Conservation (phyloP, 1,140 invertebrate genomes). For the Drosophila erecta region DNA sequence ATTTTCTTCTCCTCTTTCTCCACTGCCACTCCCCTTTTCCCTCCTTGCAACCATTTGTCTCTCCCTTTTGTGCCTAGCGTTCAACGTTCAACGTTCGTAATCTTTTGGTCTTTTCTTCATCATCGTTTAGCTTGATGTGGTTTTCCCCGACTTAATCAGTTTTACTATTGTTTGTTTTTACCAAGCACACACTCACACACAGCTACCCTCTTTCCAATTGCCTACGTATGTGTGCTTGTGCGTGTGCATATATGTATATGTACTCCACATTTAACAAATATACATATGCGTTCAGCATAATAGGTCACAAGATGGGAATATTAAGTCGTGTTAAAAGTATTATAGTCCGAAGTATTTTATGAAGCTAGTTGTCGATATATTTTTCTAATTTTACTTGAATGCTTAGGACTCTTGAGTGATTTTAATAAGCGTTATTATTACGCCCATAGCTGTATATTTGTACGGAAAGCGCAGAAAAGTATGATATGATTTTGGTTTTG, state of each 20-base stretch:
- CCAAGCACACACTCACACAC: constrained; percentile 28
- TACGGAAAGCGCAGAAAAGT: neutral
- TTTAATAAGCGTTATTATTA: neutral
- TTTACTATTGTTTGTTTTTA: constrained; percentile 83
- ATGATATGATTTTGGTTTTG: constrained; percentile 23
- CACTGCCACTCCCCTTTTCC: neutral
- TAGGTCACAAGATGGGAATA: neutral
- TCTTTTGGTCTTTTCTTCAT: constrained; percentile 82
- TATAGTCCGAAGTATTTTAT: too few relatives aligned
- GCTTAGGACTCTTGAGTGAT: neutral
- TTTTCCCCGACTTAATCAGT: constrained; percentile 81
- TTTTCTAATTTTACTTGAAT: too few relatives aligned
- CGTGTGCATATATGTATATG: constrained; percentile 4
- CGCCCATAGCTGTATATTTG: neutral
- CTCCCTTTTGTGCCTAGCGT: constrained; percentile 30
- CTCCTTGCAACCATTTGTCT: constrained; percentile 12
- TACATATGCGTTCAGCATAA: constrained; percentile 2
- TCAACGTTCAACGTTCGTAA: constrained; percentile 70
- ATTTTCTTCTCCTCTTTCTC: neutral
- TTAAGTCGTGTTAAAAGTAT: too few relatives aligned
- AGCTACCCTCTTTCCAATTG: constrained; percentile 13
- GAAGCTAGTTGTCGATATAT: neutral
- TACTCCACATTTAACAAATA: neutral
- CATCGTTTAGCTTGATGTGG: constrained; percentile 82
- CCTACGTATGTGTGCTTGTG: neutral